Evolutionary conservation across 2,113 vertebrate genomes (phyloP).

Genomic region (Anarhynchus alexandrinus): DNA sequence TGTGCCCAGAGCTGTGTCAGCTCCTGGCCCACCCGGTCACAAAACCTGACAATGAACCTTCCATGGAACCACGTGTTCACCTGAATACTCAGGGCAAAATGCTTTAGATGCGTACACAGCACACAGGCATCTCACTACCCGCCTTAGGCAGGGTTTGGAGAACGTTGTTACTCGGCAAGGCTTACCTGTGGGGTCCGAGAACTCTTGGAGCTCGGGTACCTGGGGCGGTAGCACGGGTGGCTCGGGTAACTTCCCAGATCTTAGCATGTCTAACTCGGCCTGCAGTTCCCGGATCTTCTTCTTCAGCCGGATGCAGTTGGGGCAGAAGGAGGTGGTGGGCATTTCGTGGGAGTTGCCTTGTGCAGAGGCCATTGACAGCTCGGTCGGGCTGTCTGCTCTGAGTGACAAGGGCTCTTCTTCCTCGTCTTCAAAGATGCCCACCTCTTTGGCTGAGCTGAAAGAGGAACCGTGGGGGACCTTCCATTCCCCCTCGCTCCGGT

Average conservation of each 20-base stretch:
- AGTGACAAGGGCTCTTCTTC: constrained; percentile 75
- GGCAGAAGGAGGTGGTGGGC: constrained; percentile 92
- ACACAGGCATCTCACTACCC: constrained; percentile 31
- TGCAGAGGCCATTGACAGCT: constrained; percentile 66
- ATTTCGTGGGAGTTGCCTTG: constrained; percentile 74
- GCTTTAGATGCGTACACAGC: constrained; percentile 3
- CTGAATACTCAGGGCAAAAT: constrained; percentile 5
- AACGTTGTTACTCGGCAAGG: constrained; percentile 39
- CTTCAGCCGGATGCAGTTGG: constrained; percentile 91
- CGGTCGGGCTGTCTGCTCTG: constrained; percentile 82
- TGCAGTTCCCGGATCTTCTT: constrained; percentile 91
- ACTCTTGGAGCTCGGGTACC: constrained; percentile 83
- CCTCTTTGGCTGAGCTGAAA: constrained; percentile 64
- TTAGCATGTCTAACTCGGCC: constrained; percentile 87
- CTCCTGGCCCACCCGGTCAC: not conserved
- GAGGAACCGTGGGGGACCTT: constrained; percentile 64
- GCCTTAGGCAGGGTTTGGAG: constrained; percentile 59
- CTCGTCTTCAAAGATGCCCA: constrained; percentile 69
- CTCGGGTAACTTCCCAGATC: constrained; percentile 78
- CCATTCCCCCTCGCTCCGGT: constrained; percentile 68
- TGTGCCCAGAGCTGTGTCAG: not conserved
- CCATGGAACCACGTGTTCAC: not conserved
- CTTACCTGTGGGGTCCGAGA: constrained; percentile 89
- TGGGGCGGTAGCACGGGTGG: constrained; percentile 69
- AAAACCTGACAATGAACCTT: constrained; percentile 14